phyloP scores from a whole-genome alignment of 2,797 vertebrate species.

The Rousettus madagascariensis region DNA sequence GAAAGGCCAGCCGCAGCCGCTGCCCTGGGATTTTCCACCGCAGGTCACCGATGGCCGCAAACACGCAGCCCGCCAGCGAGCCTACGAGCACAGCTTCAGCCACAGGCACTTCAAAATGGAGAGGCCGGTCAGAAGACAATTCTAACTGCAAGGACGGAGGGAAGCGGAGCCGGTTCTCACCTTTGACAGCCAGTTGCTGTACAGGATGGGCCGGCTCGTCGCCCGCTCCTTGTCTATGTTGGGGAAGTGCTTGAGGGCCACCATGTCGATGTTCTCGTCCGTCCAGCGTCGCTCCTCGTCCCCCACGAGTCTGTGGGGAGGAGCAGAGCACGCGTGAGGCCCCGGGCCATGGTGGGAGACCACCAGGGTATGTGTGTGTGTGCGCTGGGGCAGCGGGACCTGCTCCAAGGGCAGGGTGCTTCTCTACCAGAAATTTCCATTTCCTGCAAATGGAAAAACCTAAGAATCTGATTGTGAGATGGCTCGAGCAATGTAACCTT shows the following conservation, averaged over 20 bases:
- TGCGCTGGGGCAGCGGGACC: background rate
- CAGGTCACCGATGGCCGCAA: no score
- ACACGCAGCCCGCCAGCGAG: rapidly evolving
- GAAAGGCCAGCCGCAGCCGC: background rate
- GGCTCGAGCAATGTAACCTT: no score
- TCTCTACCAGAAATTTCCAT: background rate
- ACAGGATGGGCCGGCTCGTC: slow-evolving; percentile 95
- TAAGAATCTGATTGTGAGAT: background rate
- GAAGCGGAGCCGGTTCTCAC: slow-evolving; percentile 74
- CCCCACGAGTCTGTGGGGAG: slow-evolving; percentile 91
- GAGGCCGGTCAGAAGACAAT: rapidly evolving
- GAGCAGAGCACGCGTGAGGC: rapidly evolving
- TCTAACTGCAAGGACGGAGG: no score
- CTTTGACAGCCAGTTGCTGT: slow-evolving; percentile 99
- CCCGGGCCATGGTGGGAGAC: rapidly evolving
- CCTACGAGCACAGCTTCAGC: background rate
- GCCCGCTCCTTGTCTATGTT: slow-evolving; percentile 97
- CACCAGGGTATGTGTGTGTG: background rate
- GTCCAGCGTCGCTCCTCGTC: slow-evolving; percentile 99
- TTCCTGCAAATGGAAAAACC: background rate
- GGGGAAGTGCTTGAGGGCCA: slow-evolving; percentile 98
- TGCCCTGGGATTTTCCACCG: rapidly evolving
- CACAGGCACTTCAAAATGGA: background rate
- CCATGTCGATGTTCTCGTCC: slow-evolving; percentile 97
- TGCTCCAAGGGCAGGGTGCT: rapidly evolving